Conservation (phyloP, 2,797 vertebrate genomes). For the Benthosema pterotum region DNA sequence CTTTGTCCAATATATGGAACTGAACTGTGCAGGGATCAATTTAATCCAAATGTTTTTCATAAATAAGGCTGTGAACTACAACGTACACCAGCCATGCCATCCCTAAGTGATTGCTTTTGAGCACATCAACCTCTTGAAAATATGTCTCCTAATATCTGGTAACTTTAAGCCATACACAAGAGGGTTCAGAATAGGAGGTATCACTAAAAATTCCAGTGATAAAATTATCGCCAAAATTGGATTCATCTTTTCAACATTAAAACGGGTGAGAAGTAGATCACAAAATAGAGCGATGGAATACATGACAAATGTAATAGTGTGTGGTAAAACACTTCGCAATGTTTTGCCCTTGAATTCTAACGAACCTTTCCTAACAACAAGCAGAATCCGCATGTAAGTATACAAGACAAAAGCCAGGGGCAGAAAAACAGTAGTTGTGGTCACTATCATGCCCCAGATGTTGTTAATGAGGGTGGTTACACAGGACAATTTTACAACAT, state of each 20-base stretch:
- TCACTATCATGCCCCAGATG: conserved; percentile 49
- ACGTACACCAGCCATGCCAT: too few species aligned
- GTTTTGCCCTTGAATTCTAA: conserved; percentile 52
- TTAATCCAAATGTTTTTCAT: neutral
- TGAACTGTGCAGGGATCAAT: too few species aligned
- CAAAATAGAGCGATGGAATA: conserved; percentile 60
- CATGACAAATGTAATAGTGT: conserved; percentile 57
- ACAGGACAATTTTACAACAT: conserved; percentile 59
- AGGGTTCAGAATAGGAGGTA: conserved; percentile 67
- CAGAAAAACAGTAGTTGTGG: conserved; percentile 38
- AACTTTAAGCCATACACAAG: conserved; percentile 68
- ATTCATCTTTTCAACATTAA: conserved; percentile 44
- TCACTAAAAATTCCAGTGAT: conserved; percentile 67
- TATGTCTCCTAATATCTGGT: conserved; percentile 58
- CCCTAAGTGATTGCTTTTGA: neutral
- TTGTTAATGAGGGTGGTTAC: conserved; percentile 48
- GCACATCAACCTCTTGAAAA: conserved; percentile 28
- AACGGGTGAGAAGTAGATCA: conserved; percentile 58
- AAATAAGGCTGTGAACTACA: neutral
- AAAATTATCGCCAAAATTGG: conserved; percentile 54
- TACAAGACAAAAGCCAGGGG: conserved; percentile 61
- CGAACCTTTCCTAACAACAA: conserved; percentile 47
- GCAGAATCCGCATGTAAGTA: conserved; percentile 51
- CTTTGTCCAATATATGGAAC: too few species aligned
- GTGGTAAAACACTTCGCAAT: conserved; percentile 57